phyloP scores from a whole-genome alignment of 1,140 invertebrate genomes.

The Caerostris darwini region DNA sequence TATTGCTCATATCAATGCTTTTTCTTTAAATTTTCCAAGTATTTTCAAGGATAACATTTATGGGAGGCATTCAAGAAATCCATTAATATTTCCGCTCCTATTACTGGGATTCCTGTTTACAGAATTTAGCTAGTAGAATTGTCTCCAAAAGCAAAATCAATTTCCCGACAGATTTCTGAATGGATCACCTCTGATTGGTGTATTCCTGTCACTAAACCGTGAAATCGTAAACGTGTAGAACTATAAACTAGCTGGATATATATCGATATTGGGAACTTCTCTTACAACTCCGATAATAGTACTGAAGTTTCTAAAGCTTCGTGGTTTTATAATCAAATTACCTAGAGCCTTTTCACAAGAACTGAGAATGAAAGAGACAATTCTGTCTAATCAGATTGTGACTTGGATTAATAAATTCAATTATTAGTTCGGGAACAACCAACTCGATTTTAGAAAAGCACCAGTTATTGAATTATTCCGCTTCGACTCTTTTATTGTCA shows the following conservation, averaged over 20 bases:
- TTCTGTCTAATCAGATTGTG: constrained; percentile 67
- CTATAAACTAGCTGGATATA: constrained; percentile 10
- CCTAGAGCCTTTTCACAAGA: constrained; percentile 57
- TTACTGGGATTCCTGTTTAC: no score
- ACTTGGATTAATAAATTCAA: constrained; percentile 73
- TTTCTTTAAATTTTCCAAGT: no score
- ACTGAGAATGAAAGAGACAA: constrained; percentile 60
- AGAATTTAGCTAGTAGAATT: neutral
- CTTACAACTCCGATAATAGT: constrained; percentile 20
- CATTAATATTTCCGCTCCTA: no score
- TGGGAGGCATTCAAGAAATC: no score
- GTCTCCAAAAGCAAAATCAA: neutral
- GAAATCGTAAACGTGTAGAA: constrained; percentile 23
- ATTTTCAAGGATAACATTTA: no score
- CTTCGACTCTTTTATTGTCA: constrained; percentile 66
- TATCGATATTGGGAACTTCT: constrained; percentile 50
- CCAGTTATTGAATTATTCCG: constrained; percentile 74
- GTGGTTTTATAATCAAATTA: constrained; percentile 75
- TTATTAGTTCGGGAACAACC: constrained; percentile 68
- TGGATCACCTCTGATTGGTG: neutral
- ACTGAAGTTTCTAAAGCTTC: constrained; percentile 45
- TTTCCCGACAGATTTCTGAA: neutral
- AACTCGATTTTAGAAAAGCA: constrained; percentile 73
- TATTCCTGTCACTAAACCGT: constrained; percentile 28
- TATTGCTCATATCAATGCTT: no score